Conservation (phyloP, 2,797 vertebrate species). For the Amblyraja radiata region DNA sequence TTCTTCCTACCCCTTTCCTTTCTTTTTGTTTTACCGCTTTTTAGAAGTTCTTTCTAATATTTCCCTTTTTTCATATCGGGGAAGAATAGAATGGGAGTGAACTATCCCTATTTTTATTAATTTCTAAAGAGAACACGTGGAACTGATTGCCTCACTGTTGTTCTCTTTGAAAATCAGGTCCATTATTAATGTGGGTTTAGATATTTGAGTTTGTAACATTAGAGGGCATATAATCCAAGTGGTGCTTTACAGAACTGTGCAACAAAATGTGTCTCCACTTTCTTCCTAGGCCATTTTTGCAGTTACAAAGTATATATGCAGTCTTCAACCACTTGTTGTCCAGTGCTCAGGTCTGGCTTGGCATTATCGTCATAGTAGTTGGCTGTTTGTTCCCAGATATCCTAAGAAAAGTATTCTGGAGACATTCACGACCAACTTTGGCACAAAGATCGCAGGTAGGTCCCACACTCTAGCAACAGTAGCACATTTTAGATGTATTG, state of each 20-base stretch:
- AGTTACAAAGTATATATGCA: constrained; percentile 96
- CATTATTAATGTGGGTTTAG: neutral
- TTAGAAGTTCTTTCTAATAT: too few species aligned
- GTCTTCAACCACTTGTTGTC: constrained; percentile 91
- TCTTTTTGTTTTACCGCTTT: too few species aligned
- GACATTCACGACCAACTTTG: constrained; percentile 82
- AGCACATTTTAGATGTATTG: neutral
- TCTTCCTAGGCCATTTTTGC: constrained; percentile 82
- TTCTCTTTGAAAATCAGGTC: too few species aligned
- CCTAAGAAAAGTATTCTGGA: constrained; percentile 86
- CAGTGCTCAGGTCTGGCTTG: constrained; percentile 92
- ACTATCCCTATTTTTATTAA: too few species aligned
- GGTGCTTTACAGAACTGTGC: neutral
- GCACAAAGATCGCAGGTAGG: constrained; percentile 94
- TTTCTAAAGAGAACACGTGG: too few species aligned
- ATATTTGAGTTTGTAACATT: neutral
- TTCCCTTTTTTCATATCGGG: too few species aligned
- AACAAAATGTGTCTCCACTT: constrained; percentile 15
- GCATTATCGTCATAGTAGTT: constrained; percentile 85
- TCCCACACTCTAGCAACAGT: constrained; percentile 35
- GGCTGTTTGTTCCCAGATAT: constrained; percentile 86
- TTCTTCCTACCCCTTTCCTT: too few species aligned
- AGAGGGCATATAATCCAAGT: neutral
- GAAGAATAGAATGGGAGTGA: too few species aligned
- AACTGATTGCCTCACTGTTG: too few species aligned